Evolutionary conservation across 2,113 vertebrate genomes (phyloP), one percentile per base, ranked within the genome.

Genomic region (Myocastor coypus): DNA sequence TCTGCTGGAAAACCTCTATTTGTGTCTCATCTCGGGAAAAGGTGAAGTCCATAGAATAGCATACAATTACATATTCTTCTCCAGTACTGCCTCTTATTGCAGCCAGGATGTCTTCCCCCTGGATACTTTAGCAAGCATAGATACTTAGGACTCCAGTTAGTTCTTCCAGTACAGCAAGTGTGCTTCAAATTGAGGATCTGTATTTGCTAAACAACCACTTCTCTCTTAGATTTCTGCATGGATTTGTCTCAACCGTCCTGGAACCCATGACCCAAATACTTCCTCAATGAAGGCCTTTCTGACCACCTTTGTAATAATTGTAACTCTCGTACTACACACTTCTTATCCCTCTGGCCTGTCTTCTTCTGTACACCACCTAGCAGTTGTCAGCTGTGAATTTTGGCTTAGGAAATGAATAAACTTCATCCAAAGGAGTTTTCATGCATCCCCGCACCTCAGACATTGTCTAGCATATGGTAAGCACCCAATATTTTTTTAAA

Each of bases 401-500:
- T 69, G 59, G 40, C 14, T n/a, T 94, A 82, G 37, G 77, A 83
- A 71, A 52, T 87, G 11, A 55, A 75, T 66, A 84, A 81, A 6
- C 28, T 92, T 94, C 55, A 93, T 50, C 6, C 84, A 87, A 89
- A 34, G 24, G 28, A 94, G 24, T 68, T 86, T 82, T 61, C 14
- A 14, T 83, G 1, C 57, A 84, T 81, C 13, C 24, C 55, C 89
- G 69, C 4, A 55, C 32, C 57, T 81, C 75, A 52, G 87, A 86
- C 46, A 92, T 77, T 78, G n/a, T 87, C 61, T 91, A 64, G 42
- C 57, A 63, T 92, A 87, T 87, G 30, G 69, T 81, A 96, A 86
- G 40, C 14, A 61, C 16, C 50, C 85, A 94, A 84, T 82, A 95
- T 17, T 57, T 57, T 57, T 57, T 57, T 57, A 46, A 57, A 19